Evolutionary conservation across 2,888 invertebrate genomes (phyloP).

Genomic region (Cantharis lateralis): DNA sequence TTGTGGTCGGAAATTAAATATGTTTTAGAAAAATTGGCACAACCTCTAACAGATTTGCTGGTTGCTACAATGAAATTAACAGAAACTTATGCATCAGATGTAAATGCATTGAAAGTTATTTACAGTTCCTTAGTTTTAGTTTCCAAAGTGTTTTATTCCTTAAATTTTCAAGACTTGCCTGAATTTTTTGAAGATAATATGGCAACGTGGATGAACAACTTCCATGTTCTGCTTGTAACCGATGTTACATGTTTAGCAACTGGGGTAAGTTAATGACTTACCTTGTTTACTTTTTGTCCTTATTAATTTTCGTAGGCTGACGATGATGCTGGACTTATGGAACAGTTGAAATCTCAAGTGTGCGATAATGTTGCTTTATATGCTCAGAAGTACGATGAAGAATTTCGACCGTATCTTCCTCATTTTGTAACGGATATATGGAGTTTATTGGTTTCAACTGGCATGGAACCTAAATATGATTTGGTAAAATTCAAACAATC

Average conservation of each 20-base stretch:
- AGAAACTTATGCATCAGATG: conserved; percentile 76
- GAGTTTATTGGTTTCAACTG: conserved; percentile 85
- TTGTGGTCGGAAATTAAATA: conserved; percentile 97
- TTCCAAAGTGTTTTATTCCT: conserved; percentile 94
- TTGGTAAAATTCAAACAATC: conserved; percentile 63
- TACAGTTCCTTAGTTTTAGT: conserved; percentile 88
- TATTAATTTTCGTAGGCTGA: conserved; percentile 63
- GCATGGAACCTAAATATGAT: conserved; percentile 87
- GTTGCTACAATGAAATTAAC: conserved; percentile 83
- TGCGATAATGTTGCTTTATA: conserved; percentile 95
- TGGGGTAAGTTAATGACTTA: conserved; percentile 54
- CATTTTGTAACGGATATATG: conserved; percentile 94
- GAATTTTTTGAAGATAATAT: conserved; percentile 99
- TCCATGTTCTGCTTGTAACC: conserved; percentile 77
- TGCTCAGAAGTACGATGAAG: conserved; percentile 97
- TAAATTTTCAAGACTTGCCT: conserved; percentile 97
- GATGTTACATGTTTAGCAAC: conserved; percentile 79
- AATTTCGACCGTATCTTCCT: conserved; percentile 87
- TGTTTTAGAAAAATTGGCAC: conserved; percentile 91
- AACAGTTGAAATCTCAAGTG: conserved; percentile 91
- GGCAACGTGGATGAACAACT: conserved; percentile 91
- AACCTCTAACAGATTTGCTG: conserved; percentile 90
- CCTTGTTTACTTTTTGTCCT: not conserved
- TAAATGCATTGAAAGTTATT: conserved; percentile 81
- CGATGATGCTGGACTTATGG: conserved; percentile 86